Percentiles rank a stretch among this genome's conserved stretches.
These are phyloP conservation scores for Equus przewalskii DNA, from an alignment of 2,113 vertebrate species.

Conservation along the genomic window DNA sequence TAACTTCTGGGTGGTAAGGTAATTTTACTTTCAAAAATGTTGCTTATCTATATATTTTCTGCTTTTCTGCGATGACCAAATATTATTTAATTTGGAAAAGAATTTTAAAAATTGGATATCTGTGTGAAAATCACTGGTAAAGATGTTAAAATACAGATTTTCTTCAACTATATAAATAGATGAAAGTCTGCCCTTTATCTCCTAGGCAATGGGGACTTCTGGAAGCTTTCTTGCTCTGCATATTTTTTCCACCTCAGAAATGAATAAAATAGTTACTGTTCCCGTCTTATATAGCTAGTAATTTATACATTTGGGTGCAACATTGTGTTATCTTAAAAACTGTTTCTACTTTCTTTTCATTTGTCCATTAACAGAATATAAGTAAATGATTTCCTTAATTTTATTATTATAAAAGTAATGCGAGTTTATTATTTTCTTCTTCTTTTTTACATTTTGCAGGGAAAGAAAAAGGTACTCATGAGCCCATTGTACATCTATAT, in stretches of 20 bases:
- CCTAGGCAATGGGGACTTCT: neutral
- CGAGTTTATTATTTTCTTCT: neutral
- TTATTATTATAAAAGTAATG: neutral
- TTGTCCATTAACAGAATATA: neutral
- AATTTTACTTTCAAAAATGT: neutral
- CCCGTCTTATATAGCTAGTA: neutral
- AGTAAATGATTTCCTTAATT: slow-evolving; percentile 9
- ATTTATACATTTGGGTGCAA: neutral
- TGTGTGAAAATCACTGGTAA: neutral
- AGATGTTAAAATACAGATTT: neutral
- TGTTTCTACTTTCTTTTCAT: slow-evolving; percentile 24
- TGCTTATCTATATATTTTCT: neutral
- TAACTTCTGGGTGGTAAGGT: neutral
- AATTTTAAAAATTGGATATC: neutral
- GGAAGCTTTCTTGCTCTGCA: neutral
- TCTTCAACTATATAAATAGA: neutral
- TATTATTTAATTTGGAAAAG: neutral
- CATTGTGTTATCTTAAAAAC: neutral
- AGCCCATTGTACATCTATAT: neutral
- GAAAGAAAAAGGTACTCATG: neutral
- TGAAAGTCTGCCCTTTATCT: neutral
- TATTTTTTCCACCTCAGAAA: neutral
- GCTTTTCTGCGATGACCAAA: neutral
- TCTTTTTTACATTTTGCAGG: slow-evolving; percentile 5
- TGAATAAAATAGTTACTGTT: neutral